Percentiles rank a stretch among this genome's conserved stretches.
Conservation (phyloP, 2,888 invertebrate genomes). For the Dioctria linearis region DNA sequence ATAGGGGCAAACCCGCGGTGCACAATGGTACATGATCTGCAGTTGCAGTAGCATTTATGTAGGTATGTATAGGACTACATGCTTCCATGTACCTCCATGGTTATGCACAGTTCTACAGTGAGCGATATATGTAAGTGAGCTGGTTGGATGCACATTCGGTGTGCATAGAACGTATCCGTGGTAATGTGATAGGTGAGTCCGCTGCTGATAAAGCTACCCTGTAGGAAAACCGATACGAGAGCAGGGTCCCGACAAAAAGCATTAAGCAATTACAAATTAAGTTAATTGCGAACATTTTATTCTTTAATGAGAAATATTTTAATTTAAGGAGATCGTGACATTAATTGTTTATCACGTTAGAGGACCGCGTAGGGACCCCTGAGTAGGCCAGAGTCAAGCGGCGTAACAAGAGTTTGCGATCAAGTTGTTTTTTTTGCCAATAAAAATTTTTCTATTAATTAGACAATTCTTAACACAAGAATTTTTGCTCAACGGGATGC, state of each 20-base stretch:
- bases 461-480: no score
- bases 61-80: slow-evolving; percentile 3
- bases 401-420: no score
- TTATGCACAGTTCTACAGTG: no score
- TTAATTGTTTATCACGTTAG: slow-evolving; percentile 64
- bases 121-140: neutral
- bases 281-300: slow-evolving; percentile 67
- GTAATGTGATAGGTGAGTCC: slow-evolving; percentile 26
- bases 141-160: neutral
- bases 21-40: slow-evolving; percentile 46
- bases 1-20: neutral
- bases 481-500: no score
- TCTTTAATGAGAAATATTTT: slow-evolving; percentile 67
- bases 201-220: slow-evolving; percentile 38
- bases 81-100: neutral
- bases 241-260: slow-evolving; percentile 61
- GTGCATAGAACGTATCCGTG: neutral
- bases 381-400: no score
- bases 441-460: no score
- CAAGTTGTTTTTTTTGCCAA: no score
- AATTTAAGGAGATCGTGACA: slow-evolving; percentile 67
- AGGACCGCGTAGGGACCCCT: slow-evolving; percentile 1
- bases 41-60: slow-evolving; percentile 33
- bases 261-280: slow-evolving; percentile 68
- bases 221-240: slow-evolving; percentile 41